phyloP scores from a whole-genome alignment of 1,140 invertebrate species.

The Conopomorpha cramerella region DNA sequence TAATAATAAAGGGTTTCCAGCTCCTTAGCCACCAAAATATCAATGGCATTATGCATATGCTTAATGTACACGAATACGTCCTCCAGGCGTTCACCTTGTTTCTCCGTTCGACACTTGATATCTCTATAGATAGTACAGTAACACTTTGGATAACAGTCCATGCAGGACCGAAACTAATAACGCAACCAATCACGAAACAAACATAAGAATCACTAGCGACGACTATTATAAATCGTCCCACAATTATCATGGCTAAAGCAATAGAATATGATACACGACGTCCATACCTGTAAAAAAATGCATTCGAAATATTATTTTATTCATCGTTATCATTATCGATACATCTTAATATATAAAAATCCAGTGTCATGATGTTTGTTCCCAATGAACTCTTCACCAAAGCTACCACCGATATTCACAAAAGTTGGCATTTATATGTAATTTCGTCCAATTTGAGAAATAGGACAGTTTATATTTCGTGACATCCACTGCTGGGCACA shows the following conservation, averaged over 20 bases:
- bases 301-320: no score
- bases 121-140: slow-evolving; percentile 33
- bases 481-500: no score
- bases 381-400: background rate
- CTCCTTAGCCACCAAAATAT: slow-evolving; percentile 62
- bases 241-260: slow-evolving; percentile 18
- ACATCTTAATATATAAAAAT: slow-evolving; percentile 3
- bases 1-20: slow-evolving; percentile 60
- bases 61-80: slow-evolving; percentile 48
- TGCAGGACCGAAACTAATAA: slow-evolving; percentile 24
- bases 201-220: slow-evolving; percentile 18
- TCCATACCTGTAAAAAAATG: slow-evolving; percentile 26
- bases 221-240: slow-evolving; percentile 25
- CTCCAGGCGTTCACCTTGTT: slow-evolving; percentile 17
- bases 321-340: no score
- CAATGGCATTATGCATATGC: slow-evolving; percentile 60
- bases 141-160: slow-evolving; percentile 25
- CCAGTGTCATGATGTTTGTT: background rate
- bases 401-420: background rate
- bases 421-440: background rate
- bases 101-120: slow-evolving; percentile 23
- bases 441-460: background rate
- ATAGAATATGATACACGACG: slow-evolving; percentile 27
- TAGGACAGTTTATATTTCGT: background rate
- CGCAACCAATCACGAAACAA: slow-evolving; percentile 24